A percentile compares a stretch with the other conserved stretches of the same genome.
phyloP scores from a whole-genome alignment of 2,113 vertebrate genomes.

The Myocastor coypus region DNA sequence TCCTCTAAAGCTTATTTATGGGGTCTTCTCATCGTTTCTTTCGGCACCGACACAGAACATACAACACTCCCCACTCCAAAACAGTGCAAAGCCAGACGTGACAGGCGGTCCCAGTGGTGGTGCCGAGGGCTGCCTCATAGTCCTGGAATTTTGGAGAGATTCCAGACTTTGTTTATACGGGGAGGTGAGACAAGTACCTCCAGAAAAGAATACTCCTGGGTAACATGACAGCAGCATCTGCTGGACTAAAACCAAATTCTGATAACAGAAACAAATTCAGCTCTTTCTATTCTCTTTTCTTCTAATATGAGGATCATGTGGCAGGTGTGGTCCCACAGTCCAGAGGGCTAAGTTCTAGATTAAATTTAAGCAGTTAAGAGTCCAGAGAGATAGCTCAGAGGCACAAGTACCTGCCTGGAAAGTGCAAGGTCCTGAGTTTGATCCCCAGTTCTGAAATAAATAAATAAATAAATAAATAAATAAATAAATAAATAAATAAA shows the following conservation, averaged over 20 bases:
- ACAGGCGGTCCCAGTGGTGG: fast-evolving
- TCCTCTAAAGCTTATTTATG: too few relatives aligned
- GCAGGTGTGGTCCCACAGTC: neutral
- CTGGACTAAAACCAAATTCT: neutral
- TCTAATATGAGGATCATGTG: neutral
- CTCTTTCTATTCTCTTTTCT: neutral
- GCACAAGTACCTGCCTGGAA: too few relatives aligned
- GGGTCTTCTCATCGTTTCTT: too few relatives aligned
- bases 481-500: neutral
- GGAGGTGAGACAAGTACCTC: neutral
- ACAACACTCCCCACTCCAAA: neutral
- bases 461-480: too few relatives aligned
- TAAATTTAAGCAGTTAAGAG: neutral
- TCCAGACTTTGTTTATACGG: conserved; percentile 31
- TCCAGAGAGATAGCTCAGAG: too few relatives aligned
- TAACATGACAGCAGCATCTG: neutral
- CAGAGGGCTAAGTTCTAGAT: neutral
- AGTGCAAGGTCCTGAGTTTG: too few relatives aligned
- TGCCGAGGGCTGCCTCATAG: neutral
- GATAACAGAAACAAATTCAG: neutral
- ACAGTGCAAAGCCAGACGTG: neutral
- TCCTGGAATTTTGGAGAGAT: conserved; percentile 44
- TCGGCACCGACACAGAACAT: too few relatives aligned
- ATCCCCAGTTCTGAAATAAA: too few relatives aligned
- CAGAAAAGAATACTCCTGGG: neutral